Evolutionary conservation across 2,797 vertebrate species (phyloP).

Genomic region (Anas georgica): DNA sequence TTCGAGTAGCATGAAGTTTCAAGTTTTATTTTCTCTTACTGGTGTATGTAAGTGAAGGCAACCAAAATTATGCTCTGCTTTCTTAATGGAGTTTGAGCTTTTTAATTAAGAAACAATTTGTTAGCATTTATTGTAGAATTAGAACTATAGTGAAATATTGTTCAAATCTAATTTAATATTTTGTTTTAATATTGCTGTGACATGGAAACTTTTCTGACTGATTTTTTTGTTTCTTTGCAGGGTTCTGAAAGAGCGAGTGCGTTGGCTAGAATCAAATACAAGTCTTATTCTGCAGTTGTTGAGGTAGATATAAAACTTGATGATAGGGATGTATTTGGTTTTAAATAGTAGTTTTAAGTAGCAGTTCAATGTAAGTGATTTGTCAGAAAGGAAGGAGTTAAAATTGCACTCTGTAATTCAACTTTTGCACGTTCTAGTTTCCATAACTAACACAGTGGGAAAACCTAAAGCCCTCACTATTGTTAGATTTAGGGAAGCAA

Average conservation of each 20-base stretch:
- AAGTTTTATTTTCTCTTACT: background rate
- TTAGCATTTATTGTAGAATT: background rate
- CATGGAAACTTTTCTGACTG: background rate
- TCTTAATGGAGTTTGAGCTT: background rate
- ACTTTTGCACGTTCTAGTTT: background rate
- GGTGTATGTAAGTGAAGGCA: background rate
- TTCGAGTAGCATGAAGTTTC: background rate
- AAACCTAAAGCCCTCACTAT: background rate
- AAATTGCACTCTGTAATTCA: background rate
- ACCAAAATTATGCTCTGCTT: background rate
- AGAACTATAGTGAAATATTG: background rate
- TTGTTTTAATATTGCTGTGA: background rate
- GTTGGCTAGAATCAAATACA: slow-evolving; percentile 89
- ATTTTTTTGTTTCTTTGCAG: slow-evolving; percentile 72
- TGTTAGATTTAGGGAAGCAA: background rate
- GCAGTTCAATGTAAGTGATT: background rate
- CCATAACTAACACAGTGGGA: background rate
- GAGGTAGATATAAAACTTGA: slow-evolving; percentile 79
- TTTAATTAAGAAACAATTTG: background rate
- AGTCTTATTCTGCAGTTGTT: slow-evolving; percentile 81
- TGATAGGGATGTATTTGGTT: background rate
- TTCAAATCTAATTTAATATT: background rate
- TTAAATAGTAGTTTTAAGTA: background rate
- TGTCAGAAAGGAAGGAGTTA: background rate
- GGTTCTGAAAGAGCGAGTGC: slow-evolving; percentile 83